These are phyloP conservation scores for Dicycla oo DNA, from an alignment of 2,888 invertebrate species.

Conservation along the genomic window DNA sequence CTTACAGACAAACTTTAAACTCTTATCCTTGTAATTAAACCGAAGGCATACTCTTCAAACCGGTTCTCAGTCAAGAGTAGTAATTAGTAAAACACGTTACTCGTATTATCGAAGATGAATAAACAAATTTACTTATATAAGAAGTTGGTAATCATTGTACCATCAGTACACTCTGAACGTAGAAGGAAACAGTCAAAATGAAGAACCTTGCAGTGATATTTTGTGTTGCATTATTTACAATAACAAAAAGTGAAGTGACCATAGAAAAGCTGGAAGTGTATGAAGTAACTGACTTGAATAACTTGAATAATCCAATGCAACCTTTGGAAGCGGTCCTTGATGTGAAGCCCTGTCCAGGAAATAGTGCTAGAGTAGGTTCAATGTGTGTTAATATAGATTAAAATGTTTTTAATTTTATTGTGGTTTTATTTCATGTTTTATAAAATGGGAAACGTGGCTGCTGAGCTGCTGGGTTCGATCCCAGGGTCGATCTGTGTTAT, in stretches of 20 bases:
- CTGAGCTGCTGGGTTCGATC: not conserved
- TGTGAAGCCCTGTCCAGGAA: not conserved
- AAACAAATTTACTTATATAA: too few species aligned
- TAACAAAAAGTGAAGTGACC: not conserved
- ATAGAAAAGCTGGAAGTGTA: slow-evolving; percentile 1
- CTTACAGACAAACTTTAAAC: too few species aligned
- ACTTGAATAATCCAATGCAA: not conserved
- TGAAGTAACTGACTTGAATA: not conserved
- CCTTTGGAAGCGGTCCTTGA: not conserved
- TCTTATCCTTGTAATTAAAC: too few species aligned
- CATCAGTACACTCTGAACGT: too few species aligned
- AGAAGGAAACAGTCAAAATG: not conserved
- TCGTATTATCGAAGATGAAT: too few species aligned
- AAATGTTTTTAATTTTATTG: not conserved
- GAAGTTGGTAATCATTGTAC: too few species aligned
- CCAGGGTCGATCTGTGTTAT: not conserved
- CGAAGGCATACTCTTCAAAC: not conserved
- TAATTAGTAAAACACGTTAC: too few species aligned
- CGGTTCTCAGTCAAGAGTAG: too few species aligned
- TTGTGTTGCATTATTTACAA: not conserved
- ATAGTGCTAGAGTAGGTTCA: not conserved
- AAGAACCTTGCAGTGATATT: not conserved
- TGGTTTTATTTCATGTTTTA: not conserved
- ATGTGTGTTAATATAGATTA: not conserved
- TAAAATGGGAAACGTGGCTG: not conserved